These are phyloP conservation scores for Pseudomugil tenellus DNA, from an alignment of 2,797 vertebrate species.

Conservation along the genomic window DNA sequence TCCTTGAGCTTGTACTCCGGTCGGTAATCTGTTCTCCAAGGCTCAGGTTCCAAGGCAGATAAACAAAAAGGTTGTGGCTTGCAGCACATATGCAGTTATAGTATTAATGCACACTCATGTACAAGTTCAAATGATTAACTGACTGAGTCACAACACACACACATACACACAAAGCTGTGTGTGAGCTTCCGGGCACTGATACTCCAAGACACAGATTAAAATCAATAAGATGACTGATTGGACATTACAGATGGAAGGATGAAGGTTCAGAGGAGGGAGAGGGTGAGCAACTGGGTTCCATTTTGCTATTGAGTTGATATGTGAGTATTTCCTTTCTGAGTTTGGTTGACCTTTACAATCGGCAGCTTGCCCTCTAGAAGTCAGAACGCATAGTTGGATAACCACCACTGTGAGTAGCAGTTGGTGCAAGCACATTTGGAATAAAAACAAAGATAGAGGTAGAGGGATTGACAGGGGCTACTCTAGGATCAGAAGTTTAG, in stretches of 20 bases:
- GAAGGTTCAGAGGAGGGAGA: conserved; percentile 32
- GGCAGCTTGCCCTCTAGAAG: conserved; percentile 58
- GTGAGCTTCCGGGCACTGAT: conserved; percentile 16
- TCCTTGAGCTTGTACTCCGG: conserved; percentile 22
- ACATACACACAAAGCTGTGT: conserved; percentile 4
- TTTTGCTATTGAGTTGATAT: conserved; percentile 65
- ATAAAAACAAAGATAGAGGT: conserved; percentile 14
- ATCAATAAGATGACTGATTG: conserved; percentile 52
- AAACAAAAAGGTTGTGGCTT: conserved; percentile 30
- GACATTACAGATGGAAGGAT: conserved; percentile 45
- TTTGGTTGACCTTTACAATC: conserved; percentile 70
- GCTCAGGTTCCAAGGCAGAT: conserved; percentile 19
- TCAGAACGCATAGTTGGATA: conserved; percentile 51
- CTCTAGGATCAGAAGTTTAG: no score
- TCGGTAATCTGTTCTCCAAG: conserved; percentile 31
- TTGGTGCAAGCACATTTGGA: conserved; percentile 24
- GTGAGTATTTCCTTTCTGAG: conserved; percentile 73
- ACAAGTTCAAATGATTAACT: conserved; percentile 20
- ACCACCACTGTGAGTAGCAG: conserved; percentile 43
- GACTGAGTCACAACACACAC: conserved; percentile 24
- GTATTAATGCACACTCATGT: conserved; percentile 30
- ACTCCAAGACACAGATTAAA: conserved; percentile 14
- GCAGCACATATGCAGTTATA: conserved; percentile 31
- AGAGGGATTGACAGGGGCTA: no score
- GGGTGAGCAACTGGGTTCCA: conserved; percentile 41